phyloP scores from a whole-genome alignment of 2,888 invertebrate genomes.

The Empis livida region DNA sequence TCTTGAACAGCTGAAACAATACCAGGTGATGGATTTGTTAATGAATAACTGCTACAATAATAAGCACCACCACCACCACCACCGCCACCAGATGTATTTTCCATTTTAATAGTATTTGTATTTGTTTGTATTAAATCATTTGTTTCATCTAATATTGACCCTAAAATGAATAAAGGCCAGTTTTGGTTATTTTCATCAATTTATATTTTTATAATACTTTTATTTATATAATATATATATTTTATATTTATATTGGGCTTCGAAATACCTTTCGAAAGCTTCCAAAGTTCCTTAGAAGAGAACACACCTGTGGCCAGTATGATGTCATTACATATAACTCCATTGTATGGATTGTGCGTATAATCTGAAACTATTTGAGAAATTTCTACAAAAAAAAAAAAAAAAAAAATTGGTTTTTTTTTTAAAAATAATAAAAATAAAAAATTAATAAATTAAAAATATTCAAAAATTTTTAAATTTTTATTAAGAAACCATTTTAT shows the following conservation, averaged over 20 bases:
- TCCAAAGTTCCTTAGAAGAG: conserved; percentile 98
- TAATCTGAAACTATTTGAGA: conserved; percentile 50
- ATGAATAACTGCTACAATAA: conserved; percentile 70
- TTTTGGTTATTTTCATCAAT: too few relatives aligned
- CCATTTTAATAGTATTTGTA: conserved; percentile 66
- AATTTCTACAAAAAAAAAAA: too few relatives aligned
- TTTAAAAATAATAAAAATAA: too few relatives aligned
- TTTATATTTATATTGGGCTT: not conserved
- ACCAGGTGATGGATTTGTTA: conserved; percentile 42
- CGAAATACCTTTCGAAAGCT: conserved; percentile 80
- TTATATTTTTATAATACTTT: not conserved
- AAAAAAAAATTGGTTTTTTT: too few relatives aligned
- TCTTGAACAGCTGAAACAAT: conserved; percentile 21
- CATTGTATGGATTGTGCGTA: conserved; percentile 94
- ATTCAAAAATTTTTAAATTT: too few relatives aligned
- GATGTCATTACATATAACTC: conserved; percentile 97
- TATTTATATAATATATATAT: not conserved
- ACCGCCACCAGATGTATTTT: conserved; percentile 43
- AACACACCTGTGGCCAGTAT: conserved; percentile 99
- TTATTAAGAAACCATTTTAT: too few relatives aligned
- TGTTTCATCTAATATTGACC: conserved; percentile 87
- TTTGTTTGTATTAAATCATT: conserved; percentile 47
- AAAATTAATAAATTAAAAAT: too few relatives aligned
- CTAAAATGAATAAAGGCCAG: conserved; percentile 38
- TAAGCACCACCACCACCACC: conserved; percentile 37